Percentiles rank a stretch among this genome's conserved stretches.
Conservation (phyloP, 2,888 invertebrate species). For the Hoplodrina ambigua region DNA sequence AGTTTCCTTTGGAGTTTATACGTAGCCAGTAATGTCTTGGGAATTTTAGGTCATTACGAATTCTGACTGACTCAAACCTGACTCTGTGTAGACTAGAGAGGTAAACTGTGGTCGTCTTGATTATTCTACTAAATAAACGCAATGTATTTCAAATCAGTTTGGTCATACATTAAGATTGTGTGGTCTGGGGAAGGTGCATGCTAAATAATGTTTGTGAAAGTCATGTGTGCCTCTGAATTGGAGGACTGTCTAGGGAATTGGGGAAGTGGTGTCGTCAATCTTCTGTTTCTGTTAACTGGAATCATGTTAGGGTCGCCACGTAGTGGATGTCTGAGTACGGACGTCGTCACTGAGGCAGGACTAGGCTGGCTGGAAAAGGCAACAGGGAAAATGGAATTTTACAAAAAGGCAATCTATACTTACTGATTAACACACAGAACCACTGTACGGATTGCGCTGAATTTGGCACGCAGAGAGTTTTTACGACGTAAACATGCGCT, state of each 20-base stretch:
- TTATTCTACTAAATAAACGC: constrained; percentile 40
- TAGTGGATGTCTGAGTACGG: too few species aligned
- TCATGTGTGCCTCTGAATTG: not conserved
- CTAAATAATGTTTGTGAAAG: not conserved
- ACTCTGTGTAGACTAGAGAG: constrained; percentile 22
- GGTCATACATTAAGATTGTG: constrained; percentile 16
- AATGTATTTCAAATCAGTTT: constrained; percentile 26
- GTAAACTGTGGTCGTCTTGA: constrained; percentile 35
- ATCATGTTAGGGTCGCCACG: not conserved
- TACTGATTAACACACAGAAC: too few species aligned
- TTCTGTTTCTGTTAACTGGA: not conserved
- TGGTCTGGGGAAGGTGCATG: not conserved
- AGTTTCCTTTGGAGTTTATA: constrained; percentile 33
- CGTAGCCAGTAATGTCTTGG: constrained; percentile 25
- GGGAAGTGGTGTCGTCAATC: not conserved
- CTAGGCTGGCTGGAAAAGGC: too few species aligned
- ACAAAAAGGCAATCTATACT: too few species aligned
- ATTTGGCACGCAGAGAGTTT: too few species aligned
- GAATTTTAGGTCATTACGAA: constrained; percentile 49
- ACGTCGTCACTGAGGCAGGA: too few species aligned
- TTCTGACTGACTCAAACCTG: constrained; percentile 40
- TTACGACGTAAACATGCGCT: too few species aligned
- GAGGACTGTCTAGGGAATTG: not conserved
- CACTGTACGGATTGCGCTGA: too few species aligned
- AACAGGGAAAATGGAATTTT: too few species aligned